Evolutionary conservation across 2,113 vertebrate genomes (phyloP).

Genomic region (Etheostoma cragini): DNA sequence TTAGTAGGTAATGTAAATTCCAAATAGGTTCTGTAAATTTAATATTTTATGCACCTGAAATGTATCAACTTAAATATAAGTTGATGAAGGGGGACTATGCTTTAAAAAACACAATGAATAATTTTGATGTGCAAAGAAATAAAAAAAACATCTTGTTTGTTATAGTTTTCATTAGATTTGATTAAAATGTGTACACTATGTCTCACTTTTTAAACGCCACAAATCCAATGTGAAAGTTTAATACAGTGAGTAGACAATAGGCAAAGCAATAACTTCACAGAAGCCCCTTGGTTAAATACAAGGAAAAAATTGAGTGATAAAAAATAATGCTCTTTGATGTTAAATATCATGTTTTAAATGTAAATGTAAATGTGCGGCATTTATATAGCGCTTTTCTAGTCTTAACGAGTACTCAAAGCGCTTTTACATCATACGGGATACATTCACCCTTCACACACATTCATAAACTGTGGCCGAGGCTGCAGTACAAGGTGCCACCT

Average conservation of each 20-base stretch:
- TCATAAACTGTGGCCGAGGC: no score
- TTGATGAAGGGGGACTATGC: no score
- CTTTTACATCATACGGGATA: no score
- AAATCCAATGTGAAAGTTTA: not conserved
- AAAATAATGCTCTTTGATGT: slow-evolving; percentile 2
- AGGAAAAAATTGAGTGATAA: not conserved
- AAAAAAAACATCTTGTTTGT: not conserved
- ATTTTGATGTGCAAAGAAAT: not conserved
- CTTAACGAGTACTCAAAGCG: no score
- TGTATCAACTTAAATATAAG: not conserved
- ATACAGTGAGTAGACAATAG: not conserved
- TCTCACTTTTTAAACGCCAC: not conserved
- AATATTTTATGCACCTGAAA: not conserved
- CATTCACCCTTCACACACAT: no score
- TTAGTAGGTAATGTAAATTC: no score
- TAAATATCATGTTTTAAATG: slow-evolving; percentile 18
- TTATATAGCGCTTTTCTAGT: no score
- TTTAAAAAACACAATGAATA: not conserved
- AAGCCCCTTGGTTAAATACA: not conserved
- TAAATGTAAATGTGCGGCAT: no score
- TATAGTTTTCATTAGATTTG: not conserved
- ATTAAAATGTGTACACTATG: not conserved
- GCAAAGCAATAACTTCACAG: not conserved
- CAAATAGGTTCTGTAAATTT: not conserved
- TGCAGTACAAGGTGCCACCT: no score